These are phyloP conservation scores for Eupithecia pulchellata DNA, from an alignment of 2,888 invertebrate genomes.

Conservation along the genomic window DNA sequence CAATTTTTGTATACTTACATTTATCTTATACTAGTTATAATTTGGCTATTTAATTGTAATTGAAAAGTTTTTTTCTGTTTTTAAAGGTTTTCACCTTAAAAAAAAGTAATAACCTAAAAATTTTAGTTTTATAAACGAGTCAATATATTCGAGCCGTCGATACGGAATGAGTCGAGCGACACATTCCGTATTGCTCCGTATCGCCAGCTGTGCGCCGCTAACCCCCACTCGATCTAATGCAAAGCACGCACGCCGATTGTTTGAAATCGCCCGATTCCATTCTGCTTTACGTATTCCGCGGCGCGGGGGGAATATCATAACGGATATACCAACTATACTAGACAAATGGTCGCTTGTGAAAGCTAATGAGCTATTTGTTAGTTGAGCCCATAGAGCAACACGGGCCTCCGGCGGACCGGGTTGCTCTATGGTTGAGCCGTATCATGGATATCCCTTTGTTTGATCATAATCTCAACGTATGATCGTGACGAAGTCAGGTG, in stretches of 20 bases:
- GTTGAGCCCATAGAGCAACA: no score
- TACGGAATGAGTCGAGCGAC: no score
- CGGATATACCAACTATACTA: neutral
- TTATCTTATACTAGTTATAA: no score
- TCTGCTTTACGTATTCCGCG: slow-evolving; percentile 18
- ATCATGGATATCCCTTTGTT: neutral
- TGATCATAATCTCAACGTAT: neutral
- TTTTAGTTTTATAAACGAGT: no score
- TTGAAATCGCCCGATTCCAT: slow-evolving; percentile 30
- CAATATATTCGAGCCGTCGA: no score
- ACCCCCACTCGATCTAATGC: slow-evolving; percentile 13
- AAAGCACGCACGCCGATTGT: slow-evolving; percentile 27
- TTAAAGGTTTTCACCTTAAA: no score
- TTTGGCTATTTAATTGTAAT: no score
- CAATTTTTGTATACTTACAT: no score
- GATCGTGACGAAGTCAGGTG: neutral
- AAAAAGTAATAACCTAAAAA: no score
- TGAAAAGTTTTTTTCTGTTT: no score
- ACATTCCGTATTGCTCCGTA: neutral
- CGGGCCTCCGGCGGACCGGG: no score
- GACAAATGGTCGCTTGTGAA: neutral
- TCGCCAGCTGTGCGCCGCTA: slow-evolving; percentile 4
- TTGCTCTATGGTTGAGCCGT: no score
- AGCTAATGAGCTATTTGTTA: neutral
- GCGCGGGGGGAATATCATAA: slow-evolving; percentile 21